A percentile compares a stretch with the other conserved stretches of the same genome.
Conservation (phyloP, 2,888 invertebrate species). For the Sisyra nigra region DNA sequence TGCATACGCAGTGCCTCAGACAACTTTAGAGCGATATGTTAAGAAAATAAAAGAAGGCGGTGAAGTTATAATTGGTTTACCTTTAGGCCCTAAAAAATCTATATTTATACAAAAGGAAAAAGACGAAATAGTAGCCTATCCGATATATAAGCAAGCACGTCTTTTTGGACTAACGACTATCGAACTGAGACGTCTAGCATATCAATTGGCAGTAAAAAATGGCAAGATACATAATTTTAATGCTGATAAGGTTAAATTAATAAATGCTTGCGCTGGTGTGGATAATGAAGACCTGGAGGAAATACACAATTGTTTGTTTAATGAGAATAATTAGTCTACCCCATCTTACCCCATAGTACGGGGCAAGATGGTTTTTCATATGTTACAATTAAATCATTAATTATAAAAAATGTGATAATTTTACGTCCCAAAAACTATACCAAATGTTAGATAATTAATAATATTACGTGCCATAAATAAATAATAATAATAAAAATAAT, state of each 20-base stretch:
- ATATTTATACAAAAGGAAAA: background rate
- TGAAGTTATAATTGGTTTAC: conserved; percentile 4
- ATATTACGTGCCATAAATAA: conserved; percentile 9
- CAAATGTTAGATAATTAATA: conserved; percentile 12
- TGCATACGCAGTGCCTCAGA: too few relatives aligned
- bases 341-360: conserved; percentile 9
- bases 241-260: too few relatives aligned
- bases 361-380: conserved; percentile 12
- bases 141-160: background rate
- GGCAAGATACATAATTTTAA: background rate
- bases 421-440: conserved; percentile 12
- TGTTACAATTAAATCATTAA: conserved; percentile 8
- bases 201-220: background rate
- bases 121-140: background rate
- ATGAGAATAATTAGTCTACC: conserved; percentile 8
- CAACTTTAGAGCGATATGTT: conserved; percentile 4
- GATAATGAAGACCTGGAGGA: conserved; percentile 14
- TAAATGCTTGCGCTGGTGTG: conserved; percentile 16
- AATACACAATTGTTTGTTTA: conserved; percentile 13
- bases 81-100: conserved; percentile 2
- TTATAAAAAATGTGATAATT: conserved; percentile 10
- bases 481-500: conserved; percentile 1
- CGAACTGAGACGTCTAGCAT: background rate
- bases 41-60: conserved; percentile 3
- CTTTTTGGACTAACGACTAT: background rate